phyloP scores from a whole-genome alignment of 2,113 vertebrate genomes.

The Hepsetus odoe region DNA sequence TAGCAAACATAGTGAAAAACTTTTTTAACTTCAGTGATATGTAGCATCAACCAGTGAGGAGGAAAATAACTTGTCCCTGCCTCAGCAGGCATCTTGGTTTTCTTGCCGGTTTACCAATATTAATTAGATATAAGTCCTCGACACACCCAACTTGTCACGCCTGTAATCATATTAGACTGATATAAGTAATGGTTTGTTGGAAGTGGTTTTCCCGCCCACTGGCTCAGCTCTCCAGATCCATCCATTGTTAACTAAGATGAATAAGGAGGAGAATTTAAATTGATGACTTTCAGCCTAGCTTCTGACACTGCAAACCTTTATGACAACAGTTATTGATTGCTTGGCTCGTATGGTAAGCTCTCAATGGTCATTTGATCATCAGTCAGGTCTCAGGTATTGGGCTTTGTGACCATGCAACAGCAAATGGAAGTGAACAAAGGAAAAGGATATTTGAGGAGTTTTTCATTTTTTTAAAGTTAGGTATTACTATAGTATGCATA shows the following conservation, averaged over 20 bases:
- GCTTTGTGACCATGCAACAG: background rate
- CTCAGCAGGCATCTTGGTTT: background rate
- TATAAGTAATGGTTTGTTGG: slow-evolving; percentile 12
- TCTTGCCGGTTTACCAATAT: slow-evolving; percentile 1
- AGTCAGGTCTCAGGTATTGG: background rate
- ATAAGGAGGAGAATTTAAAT: slow-evolving; percentile 17
- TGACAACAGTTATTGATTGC: slow-evolving; percentile 11
- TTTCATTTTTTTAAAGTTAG: no score
- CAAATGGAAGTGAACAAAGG: background rate
- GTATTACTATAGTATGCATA: no score
- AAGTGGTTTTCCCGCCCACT: background rate
- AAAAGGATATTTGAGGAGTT: no score
- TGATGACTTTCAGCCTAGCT: slow-evolving; percentile 30
- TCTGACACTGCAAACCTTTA: background rate
- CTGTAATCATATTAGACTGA: slow-evolving; percentile 6
- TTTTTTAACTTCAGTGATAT: background rate
- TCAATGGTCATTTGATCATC: background rate
- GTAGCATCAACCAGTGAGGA: slow-evolving; percentile 24
- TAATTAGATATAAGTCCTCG: slow-evolving; percentile 3
- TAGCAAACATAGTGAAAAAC: background rate
- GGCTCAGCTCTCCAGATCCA: background rate
- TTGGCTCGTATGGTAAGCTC: background rate
- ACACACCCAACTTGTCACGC: background rate
- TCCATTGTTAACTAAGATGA: slow-evolving; percentile 11
- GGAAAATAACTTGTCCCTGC: background rate